phyloP scores from a whole-genome alignment of 2,113 vertebrate genomes.

The Hyla sarda region DNA sequence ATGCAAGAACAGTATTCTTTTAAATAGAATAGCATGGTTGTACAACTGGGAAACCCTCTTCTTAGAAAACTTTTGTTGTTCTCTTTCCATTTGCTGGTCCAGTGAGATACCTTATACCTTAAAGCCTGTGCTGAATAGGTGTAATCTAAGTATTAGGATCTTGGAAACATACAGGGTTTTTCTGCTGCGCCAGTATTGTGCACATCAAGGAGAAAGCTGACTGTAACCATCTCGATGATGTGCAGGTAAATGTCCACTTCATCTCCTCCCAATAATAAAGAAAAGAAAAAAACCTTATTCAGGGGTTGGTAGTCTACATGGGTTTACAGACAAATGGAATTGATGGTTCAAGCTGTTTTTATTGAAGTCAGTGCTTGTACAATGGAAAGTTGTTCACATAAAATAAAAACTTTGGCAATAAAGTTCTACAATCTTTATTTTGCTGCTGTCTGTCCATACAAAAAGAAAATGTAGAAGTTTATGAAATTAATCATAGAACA shows the following conservation, averaged over 20 bases:
- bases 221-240: background rate
- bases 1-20: background rate
- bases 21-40: slow-evolving; percentile 18
- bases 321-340: too few relatives aligned
- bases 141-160: slow-evolving; percentile 45
- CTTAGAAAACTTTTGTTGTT: slow-evolving; percentile 47
- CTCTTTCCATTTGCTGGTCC: slow-evolving; percentile 50
- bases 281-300: background rate
- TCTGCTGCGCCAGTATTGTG: background rate
- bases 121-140: slow-evolving; percentile 36
- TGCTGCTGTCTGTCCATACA: too few relatives aligned
- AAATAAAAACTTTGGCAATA: too few relatives aligned
- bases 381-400: too few relatives aligned
- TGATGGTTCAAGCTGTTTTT: too few relatives aligned
- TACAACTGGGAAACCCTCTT: slow-evolving; percentile 29
- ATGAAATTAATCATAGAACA: too few relatives aligned
- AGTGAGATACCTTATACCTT: slow-evolving; percentile 54
- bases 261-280: background rate
- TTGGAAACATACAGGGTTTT: background rate
- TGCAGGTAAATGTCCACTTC: background rate
- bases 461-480: too few relatives aligned
- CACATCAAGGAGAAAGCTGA: background rate
- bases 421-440: too few relatives aligned
- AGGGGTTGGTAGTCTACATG: too few relatives aligned
- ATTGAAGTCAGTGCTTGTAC: too few relatives aligned